These are phyloP conservation scores for Aphis gossypii DNA, from an alignment of 1,140 invertebrate species.

Conservation along the genomic window DNA sequence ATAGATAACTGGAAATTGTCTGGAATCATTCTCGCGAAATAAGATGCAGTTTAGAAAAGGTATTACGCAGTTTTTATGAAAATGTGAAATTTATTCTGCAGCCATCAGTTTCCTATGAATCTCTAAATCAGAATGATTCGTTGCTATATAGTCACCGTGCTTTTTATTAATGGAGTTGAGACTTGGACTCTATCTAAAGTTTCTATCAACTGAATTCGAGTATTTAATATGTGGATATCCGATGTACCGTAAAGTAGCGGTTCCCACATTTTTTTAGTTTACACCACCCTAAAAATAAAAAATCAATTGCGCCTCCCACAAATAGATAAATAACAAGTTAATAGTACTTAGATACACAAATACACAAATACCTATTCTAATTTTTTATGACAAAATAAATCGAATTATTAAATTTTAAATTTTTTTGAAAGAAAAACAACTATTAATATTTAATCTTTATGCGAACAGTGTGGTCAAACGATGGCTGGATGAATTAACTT, in stretches of 20 bases:
- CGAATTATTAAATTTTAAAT: too few relatives aligned
- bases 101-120: constrained; percentile 32
- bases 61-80: constrained; percentile 39
- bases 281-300: too few relatives aligned
- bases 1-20: constrained; percentile 41
- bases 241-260: background rate
- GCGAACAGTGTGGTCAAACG: too few relatives aligned
- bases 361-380: too few relatives aligned
- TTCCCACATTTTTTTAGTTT: too few relatives aligned
- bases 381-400: too few relatives aligned
- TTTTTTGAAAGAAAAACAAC: too few relatives aligned
- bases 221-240: constrained; percentile 20
- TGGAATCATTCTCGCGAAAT: constrained; percentile 41
- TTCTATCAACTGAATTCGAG: constrained; percentile 14
- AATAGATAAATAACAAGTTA: too few relatives aligned
- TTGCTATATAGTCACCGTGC: constrained; percentile 53
- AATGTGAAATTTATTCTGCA: background rate
- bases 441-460: too few relatives aligned
- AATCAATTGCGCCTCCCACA: too few relatives aligned
- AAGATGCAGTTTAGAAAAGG: constrained; percentile 53
- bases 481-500: too few relatives aligned
- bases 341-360: too few relatives aligned
- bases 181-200: constrained; percentile 54
- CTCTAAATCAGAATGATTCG: constrained; percentile 34
- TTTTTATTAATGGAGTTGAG: constrained; percentile 51